Evolutionary conservation across 2,888 invertebrate species (phyloP).

Genomic region (Fissipunctia ypsillon): DNA sequence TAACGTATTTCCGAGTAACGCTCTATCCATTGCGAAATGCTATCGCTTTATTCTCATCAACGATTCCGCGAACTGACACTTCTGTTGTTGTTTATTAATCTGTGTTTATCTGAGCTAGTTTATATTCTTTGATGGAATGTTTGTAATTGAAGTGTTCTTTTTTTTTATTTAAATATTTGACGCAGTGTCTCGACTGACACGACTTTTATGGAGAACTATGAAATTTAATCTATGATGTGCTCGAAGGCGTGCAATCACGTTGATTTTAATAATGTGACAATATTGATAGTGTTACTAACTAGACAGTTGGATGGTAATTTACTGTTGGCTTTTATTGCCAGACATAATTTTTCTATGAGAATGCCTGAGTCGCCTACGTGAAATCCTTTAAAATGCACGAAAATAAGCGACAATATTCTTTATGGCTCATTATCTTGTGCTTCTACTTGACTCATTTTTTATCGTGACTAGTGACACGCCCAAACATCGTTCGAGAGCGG

Average conservation of each 20-base stretch:
- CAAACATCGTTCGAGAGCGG: slow-evolving; percentile 46
- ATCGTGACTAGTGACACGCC: slow-evolving; percentile 60
- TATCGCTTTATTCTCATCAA: slow-evolving; percentile 85
- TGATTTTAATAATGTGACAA: slow-evolving; percentile 61
- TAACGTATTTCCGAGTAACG: slow-evolving; percentile 85
- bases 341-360: slow-evolving; percentile 60
- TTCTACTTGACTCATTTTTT: slow-evolving; percentile 53
- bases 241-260: slow-evolving; percentile 23
- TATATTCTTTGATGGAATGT: slow-evolving; percentile 74
- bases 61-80: slow-evolving; percentile 87
- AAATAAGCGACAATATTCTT: slow-evolving; percentile 56
- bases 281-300: slow-evolving; percentile 60
- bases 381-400: slow-evolving; percentile 60
- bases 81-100: slow-evolving; percentile 88
- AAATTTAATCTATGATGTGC: slow-evolving; percentile 45
- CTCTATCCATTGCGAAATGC: slow-evolving; percentile 85
- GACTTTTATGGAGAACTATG: slow-evolving; percentile 56
- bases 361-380: slow-evolving; percentile 52
- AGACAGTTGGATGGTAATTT: slow-evolving; percentile 61
- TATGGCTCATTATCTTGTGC: slow-evolving; percentile 48
- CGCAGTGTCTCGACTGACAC: slow-evolving; percentile 55
- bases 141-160: slow-evolving; percentile 73
- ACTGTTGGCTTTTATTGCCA: slow-evolving; percentile 61
- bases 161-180: slow-evolving; percentile 66
- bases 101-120: slow-evolving; percentile 85